Evolutionary conservation across 2,113 vertebrate species (phyloP).

Genomic region (Gavia stellata): DNA sequence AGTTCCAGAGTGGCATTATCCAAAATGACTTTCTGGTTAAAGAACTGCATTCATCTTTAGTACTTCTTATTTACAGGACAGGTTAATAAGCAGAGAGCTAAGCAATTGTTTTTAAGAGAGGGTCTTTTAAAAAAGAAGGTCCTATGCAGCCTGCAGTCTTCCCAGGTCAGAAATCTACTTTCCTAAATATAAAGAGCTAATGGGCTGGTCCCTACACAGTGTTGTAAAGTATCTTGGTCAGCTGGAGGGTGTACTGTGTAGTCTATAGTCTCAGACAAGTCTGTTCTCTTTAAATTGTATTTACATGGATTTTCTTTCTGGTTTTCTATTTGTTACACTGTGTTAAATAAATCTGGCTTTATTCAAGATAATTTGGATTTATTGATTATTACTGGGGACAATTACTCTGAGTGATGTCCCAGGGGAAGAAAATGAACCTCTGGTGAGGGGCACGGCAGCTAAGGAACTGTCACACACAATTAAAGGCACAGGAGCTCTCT

Average conservation of each 20-base stretch:
- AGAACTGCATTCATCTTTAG: not conserved
- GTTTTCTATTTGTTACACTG: constrained; percentile 61
- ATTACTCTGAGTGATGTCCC: constrained; percentile 50
- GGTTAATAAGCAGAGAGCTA: not conserved
- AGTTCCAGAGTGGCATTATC: not conserved
- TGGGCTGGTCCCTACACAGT: not conserved
- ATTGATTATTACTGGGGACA: constrained; percentile 64
- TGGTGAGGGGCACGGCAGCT: not conserved
- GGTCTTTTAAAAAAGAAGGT: not conserved
- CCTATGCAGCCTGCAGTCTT: not conserved
- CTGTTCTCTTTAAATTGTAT: constrained; percentile 53
- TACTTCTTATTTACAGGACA: not conserved
- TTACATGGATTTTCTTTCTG: constrained; percentile 66
- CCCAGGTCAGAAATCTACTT: not conserved
- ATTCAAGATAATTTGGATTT: constrained; percentile 68
- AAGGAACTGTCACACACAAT: constrained; percentile 4
- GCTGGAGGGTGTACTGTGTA: not conserved
- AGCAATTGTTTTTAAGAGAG: not conserved
- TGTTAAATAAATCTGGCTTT: constrained; percentile 67
- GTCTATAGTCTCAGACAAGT: constrained; percentile 27
- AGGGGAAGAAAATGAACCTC: constrained; percentile 45
- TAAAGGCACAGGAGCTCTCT: not conserved
- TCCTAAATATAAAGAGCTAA: not conserved
- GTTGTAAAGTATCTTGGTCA: not conserved
- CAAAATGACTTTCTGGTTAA: not conserved